Evolutionary conservation across 2,888 invertebrate species (phyloP).

Genomic region (Latrodectus elegans): DNA sequence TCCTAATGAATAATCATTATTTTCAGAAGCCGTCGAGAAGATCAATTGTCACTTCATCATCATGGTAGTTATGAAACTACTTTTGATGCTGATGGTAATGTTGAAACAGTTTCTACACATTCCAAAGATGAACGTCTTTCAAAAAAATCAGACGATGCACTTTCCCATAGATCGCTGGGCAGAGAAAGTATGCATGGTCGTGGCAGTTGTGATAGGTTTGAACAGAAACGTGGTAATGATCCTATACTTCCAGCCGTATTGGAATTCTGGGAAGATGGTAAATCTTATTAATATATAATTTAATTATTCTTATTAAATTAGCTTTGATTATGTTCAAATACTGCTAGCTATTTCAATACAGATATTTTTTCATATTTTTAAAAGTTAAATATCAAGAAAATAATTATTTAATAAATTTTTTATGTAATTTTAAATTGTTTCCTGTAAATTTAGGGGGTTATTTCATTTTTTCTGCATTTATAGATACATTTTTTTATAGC

Average conservation of each 20-base stretch:
- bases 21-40: constrained; percentile 66
- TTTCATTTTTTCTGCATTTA: too few relatives aligned
- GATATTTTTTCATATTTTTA: too few relatives aligned
- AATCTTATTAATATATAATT: neutral
- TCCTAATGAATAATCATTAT: neutral
- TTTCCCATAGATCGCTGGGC: constrained; percentile 67
- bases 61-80: constrained; percentile 78
- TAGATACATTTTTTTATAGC: too few relatives aligned
- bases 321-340: too few relatives aligned
- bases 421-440: too few relatives aligned
- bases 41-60: constrained; percentile 81
- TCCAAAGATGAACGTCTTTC: constrained; percentile 82
- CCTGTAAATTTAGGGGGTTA: too few relatives aligned
- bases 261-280: constrained; percentile 92
- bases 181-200: constrained; percentile 63
- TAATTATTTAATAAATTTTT: too few relatives aligned
- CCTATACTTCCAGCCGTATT: constrained; percentile 94
- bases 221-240: constrained; percentile 81
- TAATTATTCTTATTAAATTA: neutral
- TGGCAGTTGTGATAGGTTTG: constrained; percentile 57
- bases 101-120: constrained; percentile 88
- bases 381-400: too few relatives aligned
- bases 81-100: constrained; percentile 92
- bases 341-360: too few relatives aligned
- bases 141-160: constrained; percentile 78